Percentiles rank a stretch among this genome's conserved stretches.
Conservation (phyloP, 2,888 invertebrate species). For the Apotomis betuletana region DNA sequence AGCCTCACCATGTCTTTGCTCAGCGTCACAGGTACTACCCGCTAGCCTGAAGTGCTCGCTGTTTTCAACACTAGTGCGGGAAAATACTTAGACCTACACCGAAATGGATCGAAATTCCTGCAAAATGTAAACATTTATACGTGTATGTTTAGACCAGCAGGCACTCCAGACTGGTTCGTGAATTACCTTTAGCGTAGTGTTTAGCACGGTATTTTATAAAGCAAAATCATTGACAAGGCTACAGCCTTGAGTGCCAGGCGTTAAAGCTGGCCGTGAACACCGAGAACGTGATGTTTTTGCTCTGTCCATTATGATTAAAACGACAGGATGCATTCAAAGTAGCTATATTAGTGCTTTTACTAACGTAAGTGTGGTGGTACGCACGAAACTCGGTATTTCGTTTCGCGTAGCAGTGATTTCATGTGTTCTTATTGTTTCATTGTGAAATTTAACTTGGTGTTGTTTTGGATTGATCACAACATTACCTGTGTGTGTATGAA, state of each 20-base stretch:
- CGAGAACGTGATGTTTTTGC: constrained; percentile 16
- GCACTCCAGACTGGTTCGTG: constrained; percentile 12
- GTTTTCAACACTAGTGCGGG: constrained; percentile 5
- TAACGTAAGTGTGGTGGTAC: neutral
- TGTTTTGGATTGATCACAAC: neutral
- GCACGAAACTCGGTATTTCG: constrained; percentile 1
- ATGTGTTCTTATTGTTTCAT: constrained; percentile 2
- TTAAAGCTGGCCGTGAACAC: constrained; percentile 15
- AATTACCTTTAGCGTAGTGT: constrained; percentile 24
- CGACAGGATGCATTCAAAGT: neutral
- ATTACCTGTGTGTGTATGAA: neutral
- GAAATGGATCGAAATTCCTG: constrained; percentile 22
- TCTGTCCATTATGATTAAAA: constrained; percentile 16
- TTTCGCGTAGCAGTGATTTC: neutral
- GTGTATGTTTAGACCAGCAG: neutral
- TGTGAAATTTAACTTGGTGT: neutral
- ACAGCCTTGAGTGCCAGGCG: constrained; percentile 16
- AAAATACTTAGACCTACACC: constrained; percentile 7
- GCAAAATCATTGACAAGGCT: constrained; percentile 7
- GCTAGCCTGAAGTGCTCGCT: constrained; percentile 42
- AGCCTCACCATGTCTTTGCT: constrained; percentile 82
- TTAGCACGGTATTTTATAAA: constrained; percentile 12
- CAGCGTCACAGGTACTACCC: constrained; percentile 80
- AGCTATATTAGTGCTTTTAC: neutral
- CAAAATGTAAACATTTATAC: neutral